Evolutionary conservation across 1,140 invertebrate genomes (phyloP), one percentile per base, ranked within the genome.

Genomic region (Bombus huntii): DNA sequence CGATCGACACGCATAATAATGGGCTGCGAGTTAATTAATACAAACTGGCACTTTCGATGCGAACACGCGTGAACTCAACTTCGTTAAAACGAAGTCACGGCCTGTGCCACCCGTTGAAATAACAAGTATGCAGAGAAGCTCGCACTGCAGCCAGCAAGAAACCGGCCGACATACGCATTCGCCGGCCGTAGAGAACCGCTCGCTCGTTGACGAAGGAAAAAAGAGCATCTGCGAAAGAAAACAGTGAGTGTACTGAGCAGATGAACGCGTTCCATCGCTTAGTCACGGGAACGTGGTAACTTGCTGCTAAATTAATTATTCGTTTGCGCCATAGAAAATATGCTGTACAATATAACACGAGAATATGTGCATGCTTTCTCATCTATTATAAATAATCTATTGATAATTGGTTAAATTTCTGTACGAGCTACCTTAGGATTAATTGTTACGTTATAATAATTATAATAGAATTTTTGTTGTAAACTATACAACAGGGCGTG

Each of bases 1-100:
- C 53, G 71, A 78, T 83, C 66, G 82, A 84, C 77, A 79, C 74
- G 82, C 82, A 62, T 80, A 79, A 84, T 84, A 84, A 80, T 79
- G 65, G 68, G 28, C 22, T 13, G 15, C 13, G 10, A 9, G 39
- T 84, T 79, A 84, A 84, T 84, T 80, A 79, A 47, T 62, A 84
- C 53, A 22, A 37, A 25, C 66, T 65, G 37, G 37, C 47, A 62
- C 47, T 79, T 84, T 80, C 76, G 83, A 44, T 34, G 66, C 34
- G 18, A 44, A 80, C 59, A 62, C 83, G 53, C 83, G 73, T 39
- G 68, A 77, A 83, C 73, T 77, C 76, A 68, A 83, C 59, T 83
- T 83, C 15, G 44, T 53, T 65, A 22, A 42, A 80, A 72, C 47
- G 39, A 18, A 70, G 47, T 44, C 31, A 25, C 59, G 12, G 53